phyloP scores from a whole-genome alignment of 2,888 invertebrate species.

The Lithophane leautieri region DNA sequence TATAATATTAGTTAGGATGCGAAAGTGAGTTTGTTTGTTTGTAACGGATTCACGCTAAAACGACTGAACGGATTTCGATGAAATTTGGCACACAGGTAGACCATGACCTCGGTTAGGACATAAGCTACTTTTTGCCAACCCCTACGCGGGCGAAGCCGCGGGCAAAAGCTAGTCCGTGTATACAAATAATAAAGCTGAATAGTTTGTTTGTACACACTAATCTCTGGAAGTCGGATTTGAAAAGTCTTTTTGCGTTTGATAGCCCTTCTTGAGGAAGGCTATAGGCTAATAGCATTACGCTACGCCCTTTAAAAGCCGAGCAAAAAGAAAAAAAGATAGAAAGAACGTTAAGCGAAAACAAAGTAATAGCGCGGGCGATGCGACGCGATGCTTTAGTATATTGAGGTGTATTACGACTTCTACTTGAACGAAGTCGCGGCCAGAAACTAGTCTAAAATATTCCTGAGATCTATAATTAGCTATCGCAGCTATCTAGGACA shows the following conservation, averaged over 20 bases:
- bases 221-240: background rate
- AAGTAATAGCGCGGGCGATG: background rate
- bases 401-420: background rate
- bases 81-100: too few species aligned
- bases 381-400: background rate
- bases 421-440: background rate
- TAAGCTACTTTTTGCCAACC: fast-evolving
- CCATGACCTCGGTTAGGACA: too few species aligned
- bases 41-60: too few species aligned
- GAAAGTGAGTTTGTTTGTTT: too few species aligned
- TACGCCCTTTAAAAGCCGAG: background rate
- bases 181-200: background rate
- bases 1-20: too few species aligned
- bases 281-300: background rate
- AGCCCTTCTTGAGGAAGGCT: background rate
- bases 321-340: background rate
- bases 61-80: too few species aligned
- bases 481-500: background rate
- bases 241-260: background rate
- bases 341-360: background rate
- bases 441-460: background rate
- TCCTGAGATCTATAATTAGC: too few species aligned
- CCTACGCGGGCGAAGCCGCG: too few species aligned
- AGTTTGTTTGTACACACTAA: background rate
- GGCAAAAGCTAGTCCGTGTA: background rate